Evolutionary conservation across 2,888 invertebrate species (phyloP).

Genomic region (Poecilus cupreus): DNA sequence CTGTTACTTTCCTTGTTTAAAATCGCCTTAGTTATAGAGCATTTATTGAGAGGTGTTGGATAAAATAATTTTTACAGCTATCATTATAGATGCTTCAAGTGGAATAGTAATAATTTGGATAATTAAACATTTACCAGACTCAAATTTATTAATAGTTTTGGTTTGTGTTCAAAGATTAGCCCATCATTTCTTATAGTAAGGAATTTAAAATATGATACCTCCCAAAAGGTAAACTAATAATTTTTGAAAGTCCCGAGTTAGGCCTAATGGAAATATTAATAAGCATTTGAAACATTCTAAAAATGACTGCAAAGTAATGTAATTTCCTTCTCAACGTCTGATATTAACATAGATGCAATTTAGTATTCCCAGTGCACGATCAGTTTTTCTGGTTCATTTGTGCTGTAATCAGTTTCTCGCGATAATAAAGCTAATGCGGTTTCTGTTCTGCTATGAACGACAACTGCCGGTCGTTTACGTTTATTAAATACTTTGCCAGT

Average conservation of each 20-base stretch:
- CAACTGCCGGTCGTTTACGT: slow-evolving; percentile 5
- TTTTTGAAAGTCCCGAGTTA: not conserved
- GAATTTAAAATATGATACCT: not conserved
- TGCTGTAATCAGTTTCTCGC: slow-evolving; percentile 1
- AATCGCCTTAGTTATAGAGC: too few relatives aligned
- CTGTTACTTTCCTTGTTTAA: too few relatives aligned
- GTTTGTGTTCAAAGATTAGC: too few relatives aligned
- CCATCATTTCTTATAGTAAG: not conserved
- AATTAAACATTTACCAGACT: too few relatives aligned
- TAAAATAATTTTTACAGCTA: too few relatives aligned
- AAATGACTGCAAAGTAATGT: too few relatives aligned
- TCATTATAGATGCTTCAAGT: too few relatives aligned
- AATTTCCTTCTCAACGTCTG: not conserved
- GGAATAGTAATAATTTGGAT: too few relatives aligned
- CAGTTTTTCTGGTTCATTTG: slow-evolving; percentile 36
- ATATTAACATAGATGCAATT: slow-evolving; percentile 10
- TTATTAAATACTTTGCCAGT: slow-evolving; percentile 26
- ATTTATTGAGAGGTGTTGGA: too few relatives aligned
- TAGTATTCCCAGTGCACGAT: slow-evolving; percentile 13
- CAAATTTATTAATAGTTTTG: too few relatives aligned
- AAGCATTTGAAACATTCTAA: not conserved
- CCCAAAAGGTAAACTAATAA: not conserved
- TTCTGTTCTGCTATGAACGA: not conserved
- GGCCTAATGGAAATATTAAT: slow-evolving; percentile 3
- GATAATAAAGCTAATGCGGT: slow-evolving; percentile 38